A percentile compares a stretch with the other conserved stretches of the same genome.
phyloP scores from a whole-genome alignment of 1,140 invertebrate genomes.

The Druon quercuslanigerum region DNA sequence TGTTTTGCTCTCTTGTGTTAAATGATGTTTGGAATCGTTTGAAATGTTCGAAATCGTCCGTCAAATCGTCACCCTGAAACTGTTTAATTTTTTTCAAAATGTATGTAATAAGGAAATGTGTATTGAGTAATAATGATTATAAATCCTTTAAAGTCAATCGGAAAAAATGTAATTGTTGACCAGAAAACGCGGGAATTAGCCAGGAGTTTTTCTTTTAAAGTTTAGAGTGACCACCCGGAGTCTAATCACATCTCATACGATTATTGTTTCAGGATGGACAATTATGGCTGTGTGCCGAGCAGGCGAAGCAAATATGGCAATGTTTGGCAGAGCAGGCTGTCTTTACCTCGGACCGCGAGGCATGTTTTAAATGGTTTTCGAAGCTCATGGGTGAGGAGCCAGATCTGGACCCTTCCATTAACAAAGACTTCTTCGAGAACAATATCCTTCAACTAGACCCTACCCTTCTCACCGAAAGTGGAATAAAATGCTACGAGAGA shows the following conservation, averaged over 20 bases:
- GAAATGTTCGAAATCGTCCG: too few species aligned
- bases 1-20: too few species aligned
- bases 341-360: slow-evolving; percentile 93
- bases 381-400: slow-evolving; percentile 98
- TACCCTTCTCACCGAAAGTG: slow-evolving; percentile 93
- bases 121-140: too few species aligned
- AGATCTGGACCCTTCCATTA: slow-evolving; percentile 97
- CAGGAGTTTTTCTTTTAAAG: too few species aligned
- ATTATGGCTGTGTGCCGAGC: slow-evolving; percentile 95
- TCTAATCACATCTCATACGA: neutral
- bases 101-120: too few species aligned
- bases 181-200: too few species aligned
- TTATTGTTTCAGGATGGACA: slow-evolving; percentile 84
- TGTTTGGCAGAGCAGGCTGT: slow-evolving; percentile 95
- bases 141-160: too few species aligned
- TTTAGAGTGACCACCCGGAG: too few species aligned
- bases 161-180: too few species aligned
- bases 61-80: too few species aligned
- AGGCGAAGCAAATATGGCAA: slow-evolving; percentile 98
- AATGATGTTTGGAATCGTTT: too few species aligned
- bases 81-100: too few species aligned
- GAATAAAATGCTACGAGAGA: slow-evolving; percentile 95
- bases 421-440: slow-evolving; percentile 96
- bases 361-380: slow-evolving; percentile 99
- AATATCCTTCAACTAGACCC: slow-evolving; percentile 96